phyloP scores from a whole-genome alignment of 2,113 vertebrate genomes.

The Paradisaea rubra region DNA sequence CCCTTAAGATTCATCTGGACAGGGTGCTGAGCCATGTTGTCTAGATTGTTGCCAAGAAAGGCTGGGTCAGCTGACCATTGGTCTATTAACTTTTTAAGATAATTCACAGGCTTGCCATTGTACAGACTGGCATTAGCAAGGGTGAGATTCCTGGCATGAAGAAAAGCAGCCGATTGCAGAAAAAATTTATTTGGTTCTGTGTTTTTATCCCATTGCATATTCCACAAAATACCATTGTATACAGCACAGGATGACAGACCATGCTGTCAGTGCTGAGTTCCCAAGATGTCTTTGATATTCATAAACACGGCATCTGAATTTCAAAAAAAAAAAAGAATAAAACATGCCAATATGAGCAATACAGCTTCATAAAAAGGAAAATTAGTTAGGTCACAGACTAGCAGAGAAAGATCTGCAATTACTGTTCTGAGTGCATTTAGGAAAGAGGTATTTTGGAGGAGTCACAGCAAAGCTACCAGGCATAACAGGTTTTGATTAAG shows the following conservation, averaged over 20 bases:
- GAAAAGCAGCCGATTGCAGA: neutral
- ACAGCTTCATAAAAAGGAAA: neutral
- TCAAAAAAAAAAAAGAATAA: neutral
- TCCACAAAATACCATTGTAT: neutral
- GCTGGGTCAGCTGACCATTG: neutral
- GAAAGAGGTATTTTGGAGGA: neutral
- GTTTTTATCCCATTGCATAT: neutral
- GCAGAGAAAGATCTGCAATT: neutral
- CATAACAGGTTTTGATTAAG: neutral
- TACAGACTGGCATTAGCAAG: neutral
- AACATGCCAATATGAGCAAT: neutral
- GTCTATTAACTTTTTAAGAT: neutral
- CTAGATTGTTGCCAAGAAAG: neutral
- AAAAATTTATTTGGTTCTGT: neutral
- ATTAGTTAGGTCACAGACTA: slow-evolving; percentile 20
- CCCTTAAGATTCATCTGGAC: neutral
- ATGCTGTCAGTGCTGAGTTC: neutral
- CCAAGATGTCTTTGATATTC: slow-evolving; percentile 41
- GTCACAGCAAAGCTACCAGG: neutral
- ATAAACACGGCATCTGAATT: slow-evolving; percentile 16
- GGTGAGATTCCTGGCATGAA: neutral
- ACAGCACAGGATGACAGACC: neutral
- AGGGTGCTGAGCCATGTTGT: neutral
- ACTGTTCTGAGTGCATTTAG: neutral
- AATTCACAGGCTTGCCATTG: neutral